Evolutionary conservation across 2,113 vertebrate species (phyloP).

Genomic region (Bothrops jararaca): DNA sequence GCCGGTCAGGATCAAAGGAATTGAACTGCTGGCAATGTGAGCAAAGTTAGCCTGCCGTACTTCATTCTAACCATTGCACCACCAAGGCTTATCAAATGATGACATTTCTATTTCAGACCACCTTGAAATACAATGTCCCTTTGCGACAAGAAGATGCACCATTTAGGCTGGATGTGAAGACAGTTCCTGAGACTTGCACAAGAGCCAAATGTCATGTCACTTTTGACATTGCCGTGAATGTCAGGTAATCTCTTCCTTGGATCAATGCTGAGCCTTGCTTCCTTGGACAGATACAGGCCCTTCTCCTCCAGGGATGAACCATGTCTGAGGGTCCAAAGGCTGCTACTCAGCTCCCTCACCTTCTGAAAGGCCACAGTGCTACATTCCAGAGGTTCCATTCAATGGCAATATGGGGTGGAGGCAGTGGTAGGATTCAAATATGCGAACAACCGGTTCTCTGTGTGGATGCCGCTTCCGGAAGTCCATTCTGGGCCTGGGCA

Average conservation of each 20-base stretch:
- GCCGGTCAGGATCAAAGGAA: too few species aligned
- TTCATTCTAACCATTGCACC: too few species aligned
- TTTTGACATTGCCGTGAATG: conserved; percentile 63
- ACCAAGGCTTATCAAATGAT: background rate
- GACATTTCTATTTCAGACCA: conserved; percentile 57
- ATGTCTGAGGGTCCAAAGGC: background rate
- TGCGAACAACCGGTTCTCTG: too few species aligned
- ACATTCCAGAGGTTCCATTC: background rate
- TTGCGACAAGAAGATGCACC: conserved; percentile 30
- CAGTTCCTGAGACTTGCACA: conserved; percentile 24
- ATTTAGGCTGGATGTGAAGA: conserved; percentile 53
- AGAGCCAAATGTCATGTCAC: conserved; percentile 32
- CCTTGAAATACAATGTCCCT: conserved; percentile 69
- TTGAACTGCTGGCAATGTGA: too few species aligned
- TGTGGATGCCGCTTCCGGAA: too few species aligned
- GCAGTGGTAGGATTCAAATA: too few species aligned
- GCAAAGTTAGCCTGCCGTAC: too few species aligned
- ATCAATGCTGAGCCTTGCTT: too few species aligned
- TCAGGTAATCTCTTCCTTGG: conserved; percentile 51
- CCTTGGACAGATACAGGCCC: background rate
- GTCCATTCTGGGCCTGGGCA: too few species aligned
- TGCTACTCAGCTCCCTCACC: background rate
- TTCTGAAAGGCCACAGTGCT: background rate
- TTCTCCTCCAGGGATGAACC: background rate
- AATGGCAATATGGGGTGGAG: background rate